Evolutionary conservation across 2,888 invertebrate genomes (phyloP), one percentile per base, ranked within the genome.

Genomic region (Ditula angustiorana): DNA sequence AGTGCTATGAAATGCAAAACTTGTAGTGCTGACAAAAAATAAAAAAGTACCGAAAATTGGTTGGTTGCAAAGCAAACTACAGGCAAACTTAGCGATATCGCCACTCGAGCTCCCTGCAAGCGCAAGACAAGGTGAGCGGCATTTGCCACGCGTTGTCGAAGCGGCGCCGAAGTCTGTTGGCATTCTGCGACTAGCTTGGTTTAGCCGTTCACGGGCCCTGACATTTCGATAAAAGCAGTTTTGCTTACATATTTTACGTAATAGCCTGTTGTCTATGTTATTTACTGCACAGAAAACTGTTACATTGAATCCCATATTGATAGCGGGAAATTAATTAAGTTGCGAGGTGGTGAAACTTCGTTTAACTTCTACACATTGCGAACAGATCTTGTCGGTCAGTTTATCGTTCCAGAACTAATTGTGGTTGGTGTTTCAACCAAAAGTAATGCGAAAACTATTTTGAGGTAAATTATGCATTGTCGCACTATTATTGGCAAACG

Each of bases 181-280:
- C 85, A 88, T 88, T 90, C 80, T 78, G 81, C 77, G 78, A 80
- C 73, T 75, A 75, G 74, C 70, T 71, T 71, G 73, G 73, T 74
- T 74, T 72, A 74, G 75, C 72, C 73, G 69, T 75, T 71, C 66
- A 71, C 74, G 78, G 87, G 85, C 90, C 90, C 86, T 90, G 90
- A 90, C 90, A 90, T 90, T 90, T 90, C 71, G 78, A 72, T 79
- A 78, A 75, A 80, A 76, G 74, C 80, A 81, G 70, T 76, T 82
- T 44, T 52, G 44, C 56, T 49, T 41, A 44, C 41, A 50, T 23
- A 52, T 49, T 62, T 47, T 55, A 62, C 56, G 49, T 56, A 56
- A 56, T 24, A 82, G 84, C 83, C 79, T 79, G 82, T 83, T 83
- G 83, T 79, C 71, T 72, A 76, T 72, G 67, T 72, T 73, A 53